Evolutionary conservation across 2,113 vertebrate species (phyloP).

Genomic region (Crotalus horridus): DNA sequence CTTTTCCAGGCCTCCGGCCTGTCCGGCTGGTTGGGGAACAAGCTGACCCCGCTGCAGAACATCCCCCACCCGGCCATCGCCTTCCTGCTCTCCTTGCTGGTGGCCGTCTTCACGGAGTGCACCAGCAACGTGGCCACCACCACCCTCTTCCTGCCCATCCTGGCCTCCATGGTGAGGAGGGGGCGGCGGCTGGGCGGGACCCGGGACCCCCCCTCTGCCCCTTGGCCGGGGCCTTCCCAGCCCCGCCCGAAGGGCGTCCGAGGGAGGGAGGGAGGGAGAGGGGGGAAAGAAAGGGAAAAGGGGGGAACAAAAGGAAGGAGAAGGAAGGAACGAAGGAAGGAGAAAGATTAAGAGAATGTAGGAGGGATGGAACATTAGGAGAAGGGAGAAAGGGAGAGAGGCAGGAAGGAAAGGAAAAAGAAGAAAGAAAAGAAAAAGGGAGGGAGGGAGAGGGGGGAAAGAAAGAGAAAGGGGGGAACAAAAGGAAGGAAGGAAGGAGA

Average conservation of each 20-base stretch:
- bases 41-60: slow-evolving; percentile 74
- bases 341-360: too few relatives aligned
- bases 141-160: slow-evolving; percentile 88
- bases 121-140: slow-evolving; percentile 92
- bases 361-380: too few relatives aligned
- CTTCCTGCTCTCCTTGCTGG: slow-evolving; percentile 74
- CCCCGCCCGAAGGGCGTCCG: too few relatives aligned
- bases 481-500: too few relatives aligned
- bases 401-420: fast-evolving
- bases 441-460: too few relatives aligned
- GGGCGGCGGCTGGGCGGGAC: background rate
- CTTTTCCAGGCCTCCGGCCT: slow-evolving; percentile 75
- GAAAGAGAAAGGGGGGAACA: too few relatives aligned
- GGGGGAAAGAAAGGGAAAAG: too few relatives aligned
- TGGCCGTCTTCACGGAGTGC: slow-evolving; percentile 87
- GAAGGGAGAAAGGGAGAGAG: too few relatives aligned
- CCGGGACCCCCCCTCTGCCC: background rate
- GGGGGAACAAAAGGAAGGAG: too few relatives aligned
- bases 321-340: too few relatives aligned
- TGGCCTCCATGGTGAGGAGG: slow-evolving; percentile 85
- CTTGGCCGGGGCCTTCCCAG: background rate
- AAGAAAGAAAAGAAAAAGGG: too few relatives aligned
- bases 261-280: too few relatives aligned
- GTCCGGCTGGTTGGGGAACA: slow-evolving; percentile 78
- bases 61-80: slow-evolving; percentile 75